A percentile compares a stretch with the other conserved stretches of the same genome.
These are phyloP conservation scores for Xyrichtys novacula DNA, from an alignment of 2,797 vertebrate species.

Conservation along the genomic window DNA sequence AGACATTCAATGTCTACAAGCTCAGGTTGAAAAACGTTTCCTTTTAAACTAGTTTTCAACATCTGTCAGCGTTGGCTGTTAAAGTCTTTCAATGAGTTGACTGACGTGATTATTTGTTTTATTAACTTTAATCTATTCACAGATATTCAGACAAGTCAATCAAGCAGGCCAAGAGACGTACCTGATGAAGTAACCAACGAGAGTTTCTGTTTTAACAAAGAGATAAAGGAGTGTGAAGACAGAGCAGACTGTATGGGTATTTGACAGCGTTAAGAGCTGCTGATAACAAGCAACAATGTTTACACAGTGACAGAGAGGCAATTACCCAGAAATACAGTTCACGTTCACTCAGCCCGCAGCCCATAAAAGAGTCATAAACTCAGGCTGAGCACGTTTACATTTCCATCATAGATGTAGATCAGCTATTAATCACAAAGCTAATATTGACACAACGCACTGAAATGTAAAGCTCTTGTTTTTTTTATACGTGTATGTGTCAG, in stretches of 20 bases:
- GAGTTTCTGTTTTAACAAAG: background rate
- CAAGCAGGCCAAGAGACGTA: background rate
- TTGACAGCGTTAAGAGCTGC: background rate
- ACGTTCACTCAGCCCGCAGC: background rate
- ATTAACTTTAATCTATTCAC: background rate
- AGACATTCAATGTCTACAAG: too few species aligned
- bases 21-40: too few species aligned
- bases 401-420: background rate
- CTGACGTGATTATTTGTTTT: too few species aligned
- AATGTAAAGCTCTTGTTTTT: background rate
- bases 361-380: slow-evolving; percentile 18
- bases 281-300: slow-evolving; percentile 9
- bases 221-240: background rate
- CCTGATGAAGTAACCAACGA: background rate
- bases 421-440: slow-evolving; percentile 24
- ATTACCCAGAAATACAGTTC: slow-evolving; percentile 8
- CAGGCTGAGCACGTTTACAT: slow-evolving; percentile 1
- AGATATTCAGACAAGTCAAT: background rate
- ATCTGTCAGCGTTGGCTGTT: too few species aligned
- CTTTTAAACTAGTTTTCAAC: too few species aligned
- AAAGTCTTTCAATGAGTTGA: too few species aligned
- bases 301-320: slow-evolving; percentile 17
- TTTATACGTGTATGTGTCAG: background rate
- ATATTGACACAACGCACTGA: slow-evolving; percentile 24
- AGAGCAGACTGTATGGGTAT: background rate